Percentiles rank a stretch among this genome's conserved stretches.
These are phyloP conservation scores for Acanthococcus lagerstroemiae DNA, from an alignment of 2,888 invertebrate species.

Conservation along the genomic window DNA sequence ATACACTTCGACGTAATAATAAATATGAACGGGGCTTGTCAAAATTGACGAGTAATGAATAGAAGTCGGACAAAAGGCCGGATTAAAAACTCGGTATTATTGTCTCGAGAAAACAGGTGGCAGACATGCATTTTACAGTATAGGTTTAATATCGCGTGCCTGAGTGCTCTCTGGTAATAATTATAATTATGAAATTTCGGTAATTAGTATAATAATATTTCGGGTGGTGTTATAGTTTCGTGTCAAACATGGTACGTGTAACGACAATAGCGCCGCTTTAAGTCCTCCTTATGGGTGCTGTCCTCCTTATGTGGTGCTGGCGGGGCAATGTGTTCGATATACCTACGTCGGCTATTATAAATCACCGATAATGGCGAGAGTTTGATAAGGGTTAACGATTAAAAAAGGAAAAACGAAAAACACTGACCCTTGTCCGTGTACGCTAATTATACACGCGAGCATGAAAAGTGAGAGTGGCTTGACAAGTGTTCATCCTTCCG, in stretches of 20 bases:
- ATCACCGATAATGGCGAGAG: background rate
- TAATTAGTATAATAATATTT: slow-evolving; percentile 27
- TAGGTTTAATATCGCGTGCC: slow-evolving; percentile 28
- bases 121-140: slow-evolving; percentile 25
- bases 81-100: slow-evolving; percentile 23
- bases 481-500: no score
- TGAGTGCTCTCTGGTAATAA: slow-evolving; percentile 15
- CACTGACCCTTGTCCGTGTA: background rate
- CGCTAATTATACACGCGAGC: background rate
- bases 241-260: background rate
- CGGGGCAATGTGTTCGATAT: background rate
- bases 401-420: background rate
- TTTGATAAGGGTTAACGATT: background rate
- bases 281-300: background rate
- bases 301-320: background rate
- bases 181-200: slow-evolving; percentile 26
- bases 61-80: slow-evolving; percentile 28
- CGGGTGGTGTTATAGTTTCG: background rate
- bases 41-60: slow-evolving; percentile 29
- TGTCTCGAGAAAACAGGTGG: slow-evolving; percentile 21
- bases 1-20: background rate
- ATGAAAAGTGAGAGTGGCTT: background rate
- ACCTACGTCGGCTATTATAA: background rate
- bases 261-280: background rate
- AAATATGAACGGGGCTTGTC: slow-evolving; percentile 24